Percentiles rank a stretch among this genome's conserved stretches.
Conservation (phyloP, 2,888 invertebrate genomes). For the Tachina lurida region DNA sequence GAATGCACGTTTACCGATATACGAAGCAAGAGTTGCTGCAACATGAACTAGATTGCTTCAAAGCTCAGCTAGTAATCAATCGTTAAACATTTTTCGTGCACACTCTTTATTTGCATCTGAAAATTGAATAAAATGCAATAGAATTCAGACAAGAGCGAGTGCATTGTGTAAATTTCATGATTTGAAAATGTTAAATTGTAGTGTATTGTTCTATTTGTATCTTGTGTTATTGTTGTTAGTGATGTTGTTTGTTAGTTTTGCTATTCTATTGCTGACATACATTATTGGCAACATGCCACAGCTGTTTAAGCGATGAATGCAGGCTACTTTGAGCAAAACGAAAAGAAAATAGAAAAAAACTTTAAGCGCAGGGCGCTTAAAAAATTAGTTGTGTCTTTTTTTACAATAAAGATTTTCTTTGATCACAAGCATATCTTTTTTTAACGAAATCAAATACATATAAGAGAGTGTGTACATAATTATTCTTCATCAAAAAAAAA, state of each 20-base stretch:
- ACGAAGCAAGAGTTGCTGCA: no score
- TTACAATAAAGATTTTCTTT: slow-evolving; percentile 45
- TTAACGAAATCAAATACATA: no score
- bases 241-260: slow-evolving; percentile 45
- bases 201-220: slow-evolving; percentile 23
- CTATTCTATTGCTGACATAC: slow-evolving; percentile 61
- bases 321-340: slow-evolving; percentile 33
- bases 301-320: slow-evolving; percentile 63
- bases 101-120: slow-evolving; percentile 2
- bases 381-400: slow-evolving; percentile 31
- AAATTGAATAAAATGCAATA: slow-evolving; percentile 18
- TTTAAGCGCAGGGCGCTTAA: slow-evolving; percentile 68
- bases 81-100: background rate
- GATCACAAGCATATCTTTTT: slow-evolving; percentile 46
- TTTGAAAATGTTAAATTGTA: slow-evolving; percentile 42
- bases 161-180: slow-evolving; percentile 43
- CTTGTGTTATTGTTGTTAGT: slow-evolving; percentile 22
- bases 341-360: background rate
- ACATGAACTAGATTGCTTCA: no score
- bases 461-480: slow-evolving; percentile 17
- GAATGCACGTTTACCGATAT: no score
- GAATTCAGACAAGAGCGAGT: slow-evolving; percentile 7
- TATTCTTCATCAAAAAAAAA: background rate
- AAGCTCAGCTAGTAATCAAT: no score
- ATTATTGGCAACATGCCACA: slow-evolving; percentile 71